These are phyloP conservation scores for Helicorthomorpha holstii DNA, from an alignment of 1,140 invertebrate genomes.

Conservation along the genomic window DNA sequence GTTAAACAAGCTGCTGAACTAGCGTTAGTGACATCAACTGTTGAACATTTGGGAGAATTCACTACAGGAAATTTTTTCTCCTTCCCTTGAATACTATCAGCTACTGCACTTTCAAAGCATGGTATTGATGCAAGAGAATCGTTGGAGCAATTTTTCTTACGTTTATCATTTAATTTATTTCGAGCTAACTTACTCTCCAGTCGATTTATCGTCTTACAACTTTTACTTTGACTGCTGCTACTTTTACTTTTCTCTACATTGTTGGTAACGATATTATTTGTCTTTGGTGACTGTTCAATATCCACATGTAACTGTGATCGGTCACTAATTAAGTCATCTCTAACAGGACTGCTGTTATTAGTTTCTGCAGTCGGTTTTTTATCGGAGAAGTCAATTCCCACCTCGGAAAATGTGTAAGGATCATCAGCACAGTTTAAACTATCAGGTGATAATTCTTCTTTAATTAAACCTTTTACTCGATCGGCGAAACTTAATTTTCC, in stretches of 20 bases:
- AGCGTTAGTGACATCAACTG: background rate
- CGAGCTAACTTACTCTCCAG: slow-evolving; percentile 33
- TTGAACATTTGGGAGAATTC: background rate
- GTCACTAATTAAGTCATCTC: no score
- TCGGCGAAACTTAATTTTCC: slow-evolving; percentile 35
- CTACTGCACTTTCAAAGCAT: no score
- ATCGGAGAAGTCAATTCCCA: slow-evolving; percentile 24
- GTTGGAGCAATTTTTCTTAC: slow-evolving; percentile 25
- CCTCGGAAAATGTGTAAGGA: slow-evolving; percentile 40
- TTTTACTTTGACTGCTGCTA: slow-evolving; percentile 17
- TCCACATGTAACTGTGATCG: no score
- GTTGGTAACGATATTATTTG: slow-evolving; percentile 11
- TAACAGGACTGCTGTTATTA: no score
- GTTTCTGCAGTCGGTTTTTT: slow-evolving; percentile 17
- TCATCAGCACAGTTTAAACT: slow-evolving; percentile 24
- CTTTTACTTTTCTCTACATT: slow-evolving; percentile 15
- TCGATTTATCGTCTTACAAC: slow-evolving; percentile 31
- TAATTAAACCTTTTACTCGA: slow-evolving; percentile 30
- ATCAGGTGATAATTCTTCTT: slow-evolving; percentile 17
- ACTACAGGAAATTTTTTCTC: background rate
- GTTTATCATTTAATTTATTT: slow-evolving; percentile 31
- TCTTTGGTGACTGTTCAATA: slow-evolving; percentile 7
- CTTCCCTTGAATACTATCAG: background rate
- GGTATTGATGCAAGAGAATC: no score
- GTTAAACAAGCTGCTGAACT: background rate